Evolutionary conservation across 1,140 invertebrate genomes (phyloP).

Genomic region (Lithobius niger): DNA sequence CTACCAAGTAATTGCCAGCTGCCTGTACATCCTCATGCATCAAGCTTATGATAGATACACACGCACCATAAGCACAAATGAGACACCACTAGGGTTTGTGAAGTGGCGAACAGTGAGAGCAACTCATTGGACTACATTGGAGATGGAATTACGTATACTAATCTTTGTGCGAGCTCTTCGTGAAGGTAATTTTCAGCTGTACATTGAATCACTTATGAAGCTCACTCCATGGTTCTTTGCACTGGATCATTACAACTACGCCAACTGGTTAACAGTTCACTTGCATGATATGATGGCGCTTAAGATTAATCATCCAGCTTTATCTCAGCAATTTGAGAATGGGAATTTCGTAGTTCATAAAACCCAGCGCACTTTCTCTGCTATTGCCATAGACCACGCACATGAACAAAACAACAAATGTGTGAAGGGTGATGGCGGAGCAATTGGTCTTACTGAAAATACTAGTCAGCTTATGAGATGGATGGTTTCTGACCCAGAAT

Average conservation of each 20-base stretch:
- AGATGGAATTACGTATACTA: not conserved
- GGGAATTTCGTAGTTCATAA: slow-evolving; percentile 7
- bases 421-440: slow-evolving; percentile 22
- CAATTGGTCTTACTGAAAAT: slow-evolving; percentile 17
- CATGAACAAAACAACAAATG: no score
- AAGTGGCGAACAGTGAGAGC: not conserved
- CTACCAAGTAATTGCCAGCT: not conserved
- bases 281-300: no score
- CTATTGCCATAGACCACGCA: no score
- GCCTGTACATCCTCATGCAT: not conserved
- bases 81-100: not conserved
- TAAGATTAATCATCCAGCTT: no score
- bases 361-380: slow-evolving; percentile 8
- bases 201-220: no score
- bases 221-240: no score
- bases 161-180: not conserved
- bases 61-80: not conserved
- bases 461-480: slow-evolving; percentile 10
- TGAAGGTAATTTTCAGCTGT: not conserved
- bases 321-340: not conserved
- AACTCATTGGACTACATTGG: not conserved
- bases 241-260: not conserved
- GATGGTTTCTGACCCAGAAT: no score
- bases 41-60: not conserved
- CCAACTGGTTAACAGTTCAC: not conserved